Evolutionary conservation across 1,140 invertebrate genomes (phyloP), one percentile per base, ranked within the genome.

Genomic region (Drosophila pseudoananassae): DNA sequence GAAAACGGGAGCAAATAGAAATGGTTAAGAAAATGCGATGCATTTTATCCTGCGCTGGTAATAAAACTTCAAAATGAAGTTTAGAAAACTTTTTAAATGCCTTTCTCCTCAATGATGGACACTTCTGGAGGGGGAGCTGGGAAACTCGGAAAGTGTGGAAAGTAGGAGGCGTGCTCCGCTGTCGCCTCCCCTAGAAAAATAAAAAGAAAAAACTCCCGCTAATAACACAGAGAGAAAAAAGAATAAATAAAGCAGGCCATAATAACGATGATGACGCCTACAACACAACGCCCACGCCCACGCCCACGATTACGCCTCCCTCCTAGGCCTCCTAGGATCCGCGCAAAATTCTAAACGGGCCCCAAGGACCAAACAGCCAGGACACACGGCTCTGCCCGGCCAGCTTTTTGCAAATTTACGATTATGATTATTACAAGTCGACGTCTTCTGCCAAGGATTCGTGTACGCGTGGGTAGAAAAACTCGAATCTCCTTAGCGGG

Each of bases 361-460:
- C 83, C 83, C 75, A 88, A 88, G 83, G 83, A 88, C 83, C 63
- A 64, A 43, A 31, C 29, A 12, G 10, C 51, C 58, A 61, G 58
- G 58, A 56, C 53, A 38, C 61, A 57, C 54, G 45, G 27, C 23
- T 45, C 29, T 31, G 57, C 68, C 58, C 58, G 75, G 79, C 79
- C 80, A 66, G 83, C 84, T 88, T 76, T 89, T 90, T 85, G 81
- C 81, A 90, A 90, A 90, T 90, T 90, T 90, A 90, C 87, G 87
- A 90, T 90, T 90, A 90, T 90, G 87, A 90, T 90, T 90, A 90
- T 90, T 90, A 90, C 87, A 90, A 90, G 87, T 90, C 87, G 84
- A 87, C 78, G 65, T 85, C 71, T 51, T 61, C 72, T 51, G 38
- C 56, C 69, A 69, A 76, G 69, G 78, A 71, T 63, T 58, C 47